Conservation (phyloP, 2,797 vertebrate species). For the Crenichthys baileyi region DNA sequence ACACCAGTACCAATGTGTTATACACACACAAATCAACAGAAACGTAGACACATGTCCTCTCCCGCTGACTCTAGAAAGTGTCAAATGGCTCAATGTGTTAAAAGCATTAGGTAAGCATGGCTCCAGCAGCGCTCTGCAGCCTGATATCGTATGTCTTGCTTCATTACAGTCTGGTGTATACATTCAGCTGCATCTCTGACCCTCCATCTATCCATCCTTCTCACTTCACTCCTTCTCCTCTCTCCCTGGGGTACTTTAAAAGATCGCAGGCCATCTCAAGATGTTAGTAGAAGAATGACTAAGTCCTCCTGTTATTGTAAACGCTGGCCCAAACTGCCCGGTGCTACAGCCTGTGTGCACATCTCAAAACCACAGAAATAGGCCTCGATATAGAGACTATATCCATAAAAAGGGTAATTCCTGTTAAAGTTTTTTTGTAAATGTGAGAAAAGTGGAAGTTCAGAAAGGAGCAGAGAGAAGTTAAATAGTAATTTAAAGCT, state of each 20-base stretch:
- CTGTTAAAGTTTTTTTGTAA: conserved; percentile 33
- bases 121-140: conserved; percentile 78
- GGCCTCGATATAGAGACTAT: neutral
- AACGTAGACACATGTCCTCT: conserved; percentile 18
- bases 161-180: conserved; percentile 82
- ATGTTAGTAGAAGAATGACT: conserved; percentile 73
- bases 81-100: conserved; percentile 83
- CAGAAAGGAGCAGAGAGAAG: conserved; percentile 9
- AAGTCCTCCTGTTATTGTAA: conserved; percentile 67
- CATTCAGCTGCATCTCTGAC: conserved; percentile 75
- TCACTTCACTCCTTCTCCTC: conserved; percentile 31
- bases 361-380: conserved; percentile 32
- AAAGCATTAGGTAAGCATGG: conserved; percentile 84
- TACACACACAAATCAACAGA: conserved; percentile 9
- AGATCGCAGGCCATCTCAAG: conserved; percentile 61
- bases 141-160: conserved; percentile 80
- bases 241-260: conserved; percentile 69
- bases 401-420: conserved; percentile 24
- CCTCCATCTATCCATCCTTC: conserved; percentile 61
- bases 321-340: conserved; percentile 34
- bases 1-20: neutral
- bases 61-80: conserved; percentile 73
- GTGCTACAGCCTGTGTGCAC: conserved; percentile 40
- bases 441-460: conserved; percentile 29
- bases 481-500: conserved; percentile 61